These are phyloP conservation scores for Aythya baeri DNA, from an alignment of 2,113 vertebrate genomes.

Conservation along the genomic window DNA sequence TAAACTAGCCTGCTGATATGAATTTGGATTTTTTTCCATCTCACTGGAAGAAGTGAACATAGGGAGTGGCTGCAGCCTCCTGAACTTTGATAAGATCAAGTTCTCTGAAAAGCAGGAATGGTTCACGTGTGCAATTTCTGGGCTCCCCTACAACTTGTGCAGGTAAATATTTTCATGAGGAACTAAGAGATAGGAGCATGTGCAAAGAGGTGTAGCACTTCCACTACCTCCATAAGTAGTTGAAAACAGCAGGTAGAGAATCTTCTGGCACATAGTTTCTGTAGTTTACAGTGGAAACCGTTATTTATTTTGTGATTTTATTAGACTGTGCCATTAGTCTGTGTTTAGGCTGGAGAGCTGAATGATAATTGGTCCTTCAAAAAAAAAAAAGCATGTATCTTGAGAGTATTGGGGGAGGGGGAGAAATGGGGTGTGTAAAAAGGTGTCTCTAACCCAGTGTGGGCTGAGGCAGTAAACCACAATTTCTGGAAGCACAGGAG, in stretches of 20 bases:
- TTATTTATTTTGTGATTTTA: not conserved
- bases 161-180: not conserved
- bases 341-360: not conserved
- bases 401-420: not conserved
- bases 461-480: not conserved
- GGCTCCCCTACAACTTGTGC: not conserved
- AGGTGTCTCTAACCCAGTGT: not conserved
- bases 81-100: not conserved
- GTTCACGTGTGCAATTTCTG: accelerated
- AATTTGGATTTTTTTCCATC: not conserved
- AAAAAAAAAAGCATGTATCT: not conserved
- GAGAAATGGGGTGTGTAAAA: not conserved
- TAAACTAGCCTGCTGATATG: not conserved
- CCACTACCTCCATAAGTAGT: not conserved
- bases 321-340: not conserved
- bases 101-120: not conserved
- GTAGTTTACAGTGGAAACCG: not conserved
- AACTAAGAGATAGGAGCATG: not conserved
- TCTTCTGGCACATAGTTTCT: not conserved
- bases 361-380: not conserved
- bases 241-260: not conserved
- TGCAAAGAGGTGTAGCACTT: not conserved
- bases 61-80: not conserved
- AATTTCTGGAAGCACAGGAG: not conserved
- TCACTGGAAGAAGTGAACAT: not conserved